phyloP scores from a whole-genome alignment of 2,888 invertebrate genomes.

The Heliconius aoede region DNA sequence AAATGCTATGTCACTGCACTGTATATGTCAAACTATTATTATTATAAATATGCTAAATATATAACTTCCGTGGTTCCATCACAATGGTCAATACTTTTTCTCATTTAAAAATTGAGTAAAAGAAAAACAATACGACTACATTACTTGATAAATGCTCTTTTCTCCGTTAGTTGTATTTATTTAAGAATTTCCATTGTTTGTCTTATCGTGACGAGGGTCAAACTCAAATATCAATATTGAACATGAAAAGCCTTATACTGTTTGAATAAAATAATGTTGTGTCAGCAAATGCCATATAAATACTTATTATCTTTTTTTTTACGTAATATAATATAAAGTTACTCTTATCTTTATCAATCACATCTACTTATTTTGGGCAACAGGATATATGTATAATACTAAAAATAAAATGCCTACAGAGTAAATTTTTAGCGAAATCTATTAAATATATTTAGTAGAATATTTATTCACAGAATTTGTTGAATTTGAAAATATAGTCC shows the following conservation, averaged over 20 bases:
- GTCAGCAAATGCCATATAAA: not conserved
- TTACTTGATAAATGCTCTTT: slow-evolving; percentile 11
- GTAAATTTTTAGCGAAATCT: not conserved
- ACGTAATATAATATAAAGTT: not conserved
- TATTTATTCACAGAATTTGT: not conserved
- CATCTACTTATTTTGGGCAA: not conserved
- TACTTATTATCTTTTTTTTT: not conserved
- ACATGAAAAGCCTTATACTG: slow-evolving; percentile 14
- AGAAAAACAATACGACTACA: slow-evolving; percentile 1
- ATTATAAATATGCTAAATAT: not conserved
- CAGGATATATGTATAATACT: not conserved
- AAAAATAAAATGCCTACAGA: not conserved
- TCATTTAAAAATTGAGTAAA: not conserved
- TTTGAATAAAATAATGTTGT: slow-evolving; percentile 9
- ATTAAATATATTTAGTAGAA: not conserved
- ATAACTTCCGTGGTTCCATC: not conserved
- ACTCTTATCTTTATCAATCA: not conserved
- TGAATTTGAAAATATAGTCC: not conserved
- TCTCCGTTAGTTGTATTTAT: slow-evolving; percentile 1
- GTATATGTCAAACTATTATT: too few species aligned
- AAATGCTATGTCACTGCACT: too few species aligned
- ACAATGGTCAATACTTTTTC: not conserved
- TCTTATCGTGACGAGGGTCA: slow-evolving; percentile 20
- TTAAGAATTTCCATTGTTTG: slow-evolving; percentile 23
- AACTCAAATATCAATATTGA: slow-evolving; percentile 28